Conservation (phyloP, 2,113 vertebrate species). For the Colossoma macropomum region DNA sequence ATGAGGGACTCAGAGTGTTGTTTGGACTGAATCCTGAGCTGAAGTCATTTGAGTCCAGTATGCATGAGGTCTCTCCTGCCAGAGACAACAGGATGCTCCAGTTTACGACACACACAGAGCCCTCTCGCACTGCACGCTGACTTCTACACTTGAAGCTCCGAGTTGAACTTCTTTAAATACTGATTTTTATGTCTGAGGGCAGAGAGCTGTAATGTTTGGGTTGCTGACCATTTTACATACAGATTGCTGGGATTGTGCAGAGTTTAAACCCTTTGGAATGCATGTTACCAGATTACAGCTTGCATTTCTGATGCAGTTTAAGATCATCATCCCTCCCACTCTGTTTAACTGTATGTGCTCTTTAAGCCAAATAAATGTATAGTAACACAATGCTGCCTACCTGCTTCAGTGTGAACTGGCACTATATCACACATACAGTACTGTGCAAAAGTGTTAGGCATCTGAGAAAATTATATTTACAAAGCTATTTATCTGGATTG, state of each 20-base stretch:
- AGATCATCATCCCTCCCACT: not conserved
- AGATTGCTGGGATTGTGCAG: not conserved
- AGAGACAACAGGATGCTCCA: slow-evolving; percentile 54
- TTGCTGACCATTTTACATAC: not conserved
- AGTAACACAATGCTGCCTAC: not conserved
- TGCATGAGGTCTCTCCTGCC: slow-evolving; percentile 33
- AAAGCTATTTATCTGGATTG: too few relatives aligned
- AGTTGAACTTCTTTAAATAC: not conserved
- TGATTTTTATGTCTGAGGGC: not conserved
- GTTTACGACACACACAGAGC: not conserved
- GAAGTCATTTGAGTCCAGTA: slow-evolving; percentile 38
- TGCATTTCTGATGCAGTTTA: not conserved
- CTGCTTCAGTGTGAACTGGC: not conserved
- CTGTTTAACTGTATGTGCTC: not conserved
- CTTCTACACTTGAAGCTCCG: not conserved
- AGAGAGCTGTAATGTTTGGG: not conserved
- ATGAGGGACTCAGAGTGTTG: slow-evolving; percentile 10
- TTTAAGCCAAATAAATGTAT: not conserved
- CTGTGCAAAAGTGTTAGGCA: too few relatives aligned
- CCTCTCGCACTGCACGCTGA: not conserved
- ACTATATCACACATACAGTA: too few relatives aligned
- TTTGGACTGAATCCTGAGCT: slow-evolving; percentile 44
- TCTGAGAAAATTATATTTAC: too few relatives aligned
- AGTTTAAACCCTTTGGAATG: not conserved
- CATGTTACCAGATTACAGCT: not conserved